Conservation (phyloP, 2,888 invertebrate species). For the Drosophila aldrichi region DNA sequence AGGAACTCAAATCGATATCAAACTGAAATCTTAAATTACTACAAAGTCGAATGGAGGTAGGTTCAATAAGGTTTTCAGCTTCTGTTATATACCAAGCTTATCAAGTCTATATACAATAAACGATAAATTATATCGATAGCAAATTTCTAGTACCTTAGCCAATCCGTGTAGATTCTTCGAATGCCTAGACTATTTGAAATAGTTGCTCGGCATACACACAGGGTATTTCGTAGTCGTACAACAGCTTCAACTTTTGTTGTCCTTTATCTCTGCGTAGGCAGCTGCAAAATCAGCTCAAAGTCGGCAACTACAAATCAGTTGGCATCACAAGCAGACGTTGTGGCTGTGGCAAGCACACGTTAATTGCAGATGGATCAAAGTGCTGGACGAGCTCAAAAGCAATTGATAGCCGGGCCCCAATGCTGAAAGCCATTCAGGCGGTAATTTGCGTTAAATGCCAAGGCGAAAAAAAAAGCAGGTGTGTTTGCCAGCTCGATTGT, state of each 20-base stretch:
- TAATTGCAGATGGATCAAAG: slow-evolving; percentile 17
- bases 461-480: slow-evolving; percentile 8
- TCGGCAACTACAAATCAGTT: slow-evolving; percentile 5
- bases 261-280: not conserved
- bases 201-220: not conserved
- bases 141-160: not conserved
- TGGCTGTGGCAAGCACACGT: slow-evolving; percentile 3
- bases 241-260: not conserved
- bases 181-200: not conserved
- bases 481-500: slow-evolving; percentile 35
- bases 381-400: slow-evolving; percentile 14
- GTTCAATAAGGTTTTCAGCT: not conserved
- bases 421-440: slow-evolving; percentile 26
- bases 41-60: too few species aligned
- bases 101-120: not conserved
- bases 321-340: not conserved
- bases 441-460: slow-evolving; percentile 39
- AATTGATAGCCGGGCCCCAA: slow-evolving; percentile 1
- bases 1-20: not conserved
- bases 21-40: too few species aligned
- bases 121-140: not conserved
- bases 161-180: too few species aligned
- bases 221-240: not conserved
- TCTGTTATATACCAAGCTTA: too few species aligned
- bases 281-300: not conserved